A percentile compares a stretch with the other conserved stretches of the same genome.
These are phyloP conservation scores for Channa striata DNA, from an alignment of 2,797 vertebrate genomes.

Conservation along the genomic window DNA sequence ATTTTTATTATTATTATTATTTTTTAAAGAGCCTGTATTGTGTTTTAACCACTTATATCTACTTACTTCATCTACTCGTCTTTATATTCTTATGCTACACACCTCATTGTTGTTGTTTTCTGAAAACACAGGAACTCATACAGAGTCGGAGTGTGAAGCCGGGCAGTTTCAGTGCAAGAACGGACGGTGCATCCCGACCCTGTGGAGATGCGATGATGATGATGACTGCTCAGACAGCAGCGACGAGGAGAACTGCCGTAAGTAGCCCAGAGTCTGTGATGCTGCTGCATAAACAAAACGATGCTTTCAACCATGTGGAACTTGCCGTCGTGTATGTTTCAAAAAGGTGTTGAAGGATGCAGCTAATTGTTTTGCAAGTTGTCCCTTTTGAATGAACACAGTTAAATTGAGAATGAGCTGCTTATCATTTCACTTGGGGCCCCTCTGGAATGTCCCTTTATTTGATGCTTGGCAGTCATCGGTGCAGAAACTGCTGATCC, in stretches of 20 bases:
- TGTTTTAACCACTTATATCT: neutral
- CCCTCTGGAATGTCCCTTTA: conserved; percentile 45
- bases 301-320: neutral
- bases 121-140: conserved; percentile 77
- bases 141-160: conserved; percentile 90
- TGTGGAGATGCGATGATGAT: conserved; percentile 97
- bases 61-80: neutral
- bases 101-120: neutral
- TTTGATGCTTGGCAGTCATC: conserved; percentile 38
- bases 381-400: conserved; percentile 42
- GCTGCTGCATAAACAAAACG: neutral
- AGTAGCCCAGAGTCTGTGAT: conserved; percentile 76
- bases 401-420: conserved; percentile 47
- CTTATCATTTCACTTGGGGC: conserved; percentile 36
- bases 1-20: neutral
- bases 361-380: conserved; percentile 4
- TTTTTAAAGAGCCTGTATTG: neutral
- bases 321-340: neutral
- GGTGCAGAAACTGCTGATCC: conserved; percentile 53
- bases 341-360: neutral
- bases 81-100: neutral
- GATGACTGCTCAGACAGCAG: conserved; percentile 97
- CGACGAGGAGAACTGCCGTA: conserved; percentile 96
- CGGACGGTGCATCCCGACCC: conserved; percentile 92
- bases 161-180: conserved; percentile 96